These are phyloP conservation scores for Oxygymnocypris stewartii DNA, from an alignment of 2,113 vertebrate genomes.

Conservation along the genomic window DNA sequence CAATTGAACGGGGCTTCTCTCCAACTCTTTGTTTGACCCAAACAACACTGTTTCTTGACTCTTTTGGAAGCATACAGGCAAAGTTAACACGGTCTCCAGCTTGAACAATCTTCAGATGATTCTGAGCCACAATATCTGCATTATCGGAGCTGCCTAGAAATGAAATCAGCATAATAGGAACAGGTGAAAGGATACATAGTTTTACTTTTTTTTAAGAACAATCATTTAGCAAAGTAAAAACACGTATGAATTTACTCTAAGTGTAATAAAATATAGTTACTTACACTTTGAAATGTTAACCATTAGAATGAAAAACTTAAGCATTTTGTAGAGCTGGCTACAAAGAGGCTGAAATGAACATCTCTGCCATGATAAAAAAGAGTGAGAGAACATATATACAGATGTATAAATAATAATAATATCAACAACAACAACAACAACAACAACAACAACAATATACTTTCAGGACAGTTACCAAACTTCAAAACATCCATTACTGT, in stretches of 20 bases:
- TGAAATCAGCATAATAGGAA: not conserved
- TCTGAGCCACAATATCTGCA: not conserved
- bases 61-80: not conserved
- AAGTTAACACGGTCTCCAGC: conserved; percentile 32
- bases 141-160: not conserved
- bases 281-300: not conserved
- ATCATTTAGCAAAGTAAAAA: not conserved
- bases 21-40: conserved; percentile 38
- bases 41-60: not conserved
- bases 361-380: not conserved
- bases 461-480: not conserved
- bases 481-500: not conserved
- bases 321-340: not conserved
- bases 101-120: conserved; percentile 17
- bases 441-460: not conserved
- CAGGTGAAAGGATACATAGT: not conserved
- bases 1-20: conserved; percentile 27
- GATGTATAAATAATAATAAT: not conserved
- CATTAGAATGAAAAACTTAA: not conserved
- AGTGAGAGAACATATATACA: not conserved
- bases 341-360: not conserved
- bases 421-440: not conserved
- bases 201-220: not conserved
- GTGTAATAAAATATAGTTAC: not conserved
- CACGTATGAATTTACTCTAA: not conserved